phyloP scores from a whole-genome alignment of 2,888 invertebrate species.

The Epicampocera succincta region DNA sequence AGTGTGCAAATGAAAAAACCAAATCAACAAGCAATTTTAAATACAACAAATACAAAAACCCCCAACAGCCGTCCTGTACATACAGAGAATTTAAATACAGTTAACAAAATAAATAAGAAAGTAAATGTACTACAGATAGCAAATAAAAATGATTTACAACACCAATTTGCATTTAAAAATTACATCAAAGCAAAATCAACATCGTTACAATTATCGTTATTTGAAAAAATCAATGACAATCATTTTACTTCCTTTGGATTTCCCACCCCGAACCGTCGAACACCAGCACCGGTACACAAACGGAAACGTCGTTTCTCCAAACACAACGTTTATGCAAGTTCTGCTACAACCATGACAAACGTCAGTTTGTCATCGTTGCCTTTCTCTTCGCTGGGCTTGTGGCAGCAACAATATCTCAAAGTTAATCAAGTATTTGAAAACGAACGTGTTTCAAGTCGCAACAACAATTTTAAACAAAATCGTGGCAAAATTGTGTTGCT shows the following conservation, averaged over 20 bases:
- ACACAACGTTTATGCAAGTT: slow-evolving; percentile 36
- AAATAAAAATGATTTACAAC: slow-evolving; percentile 24
- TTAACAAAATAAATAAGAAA: slow-evolving; percentile 55
- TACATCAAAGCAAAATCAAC: slow-evolving; percentile 38
- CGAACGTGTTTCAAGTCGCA: slow-evolving; percentile 77
- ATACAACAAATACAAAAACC: slow-evolving; percentile 27
- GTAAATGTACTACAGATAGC: slow-evolving; percentile 5
- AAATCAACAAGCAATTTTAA: slow-evolving; percentile 46
- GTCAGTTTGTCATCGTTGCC: slow-evolving; percentile 23
- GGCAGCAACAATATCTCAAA: slow-evolving; percentile 78
- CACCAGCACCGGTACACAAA: neutral
- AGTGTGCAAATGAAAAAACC: slow-evolving; percentile 45
- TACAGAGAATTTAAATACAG: slow-evolving; percentile 60
- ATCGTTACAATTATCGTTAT: slow-evolving; percentile 38
- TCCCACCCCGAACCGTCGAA: slow-evolving; percentile 22
- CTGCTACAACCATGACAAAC: slow-evolving; percentile 10
- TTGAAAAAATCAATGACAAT: slow-evolving; percentile 62
- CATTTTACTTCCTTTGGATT: slow-evolving; percentile 62
- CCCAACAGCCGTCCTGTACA: slow-evolving; percentile 58
- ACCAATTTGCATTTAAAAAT: slow-evolving; percentile 52
- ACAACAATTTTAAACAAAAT: slow-evolving; percentile 75
- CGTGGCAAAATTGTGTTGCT: slow-evolving; percentile 85
- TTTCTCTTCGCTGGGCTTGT: slow-evolving; percentile 70
- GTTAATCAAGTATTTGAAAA: slow-evolving; percentile 81
- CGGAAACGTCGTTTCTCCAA: slow-evolving; percentile 52